Evolutionary conservation across 2,888 invertebrate species (phyloP), one percentile per base, ranked within the genome.

Genomic region (Cheilosia variabilis): DNA sequence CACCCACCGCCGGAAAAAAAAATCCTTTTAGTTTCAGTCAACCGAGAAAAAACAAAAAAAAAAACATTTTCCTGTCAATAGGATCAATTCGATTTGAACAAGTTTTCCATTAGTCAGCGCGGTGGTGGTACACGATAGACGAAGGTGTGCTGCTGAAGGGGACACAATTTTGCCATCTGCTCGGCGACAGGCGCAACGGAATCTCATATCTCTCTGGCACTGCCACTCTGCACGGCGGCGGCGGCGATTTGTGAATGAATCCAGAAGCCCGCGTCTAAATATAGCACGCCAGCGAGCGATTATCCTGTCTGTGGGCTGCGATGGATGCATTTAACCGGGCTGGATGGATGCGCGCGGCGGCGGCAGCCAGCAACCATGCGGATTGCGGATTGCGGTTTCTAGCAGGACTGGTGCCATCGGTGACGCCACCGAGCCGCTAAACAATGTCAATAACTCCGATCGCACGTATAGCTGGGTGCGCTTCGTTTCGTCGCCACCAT

Each of bases 311-410:
- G 37, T 58, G 37, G 4, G 15, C 10, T 72, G 63, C 57, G 43
- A 60, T 72, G 41, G 58, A 52, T 52, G 72, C 37, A 62, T 73
- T 68, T 80, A 73, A 58, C 63, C 65, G 62, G 37, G 69, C 69
- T 77, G 19, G 65, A 72, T 79, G 65, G 63, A 84, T 72, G 77
- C 41, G 45, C 58, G 87, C 83, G 88, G 57, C 87, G 88, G 88
- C 88, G 88, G 87, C 87, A 87, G 80, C 82, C 87, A 88, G 79
- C 88, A 88, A 87, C 87, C 88, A 87, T 88, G 88, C 89, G 60
- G 57, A 50, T 66, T 88, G 88, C 89, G 60, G 57, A 50, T 66
- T 77, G 63, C 27, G 55, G 62, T 58, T 73, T 82, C 68, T 66
- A 58, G 87, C 17, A 55, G 17, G 27, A 50, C 73, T 55, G 66